phyloP scores from a whole-genome alignment of 2,113 vertebrate genomes.

The Prinia subflava region DNA sequence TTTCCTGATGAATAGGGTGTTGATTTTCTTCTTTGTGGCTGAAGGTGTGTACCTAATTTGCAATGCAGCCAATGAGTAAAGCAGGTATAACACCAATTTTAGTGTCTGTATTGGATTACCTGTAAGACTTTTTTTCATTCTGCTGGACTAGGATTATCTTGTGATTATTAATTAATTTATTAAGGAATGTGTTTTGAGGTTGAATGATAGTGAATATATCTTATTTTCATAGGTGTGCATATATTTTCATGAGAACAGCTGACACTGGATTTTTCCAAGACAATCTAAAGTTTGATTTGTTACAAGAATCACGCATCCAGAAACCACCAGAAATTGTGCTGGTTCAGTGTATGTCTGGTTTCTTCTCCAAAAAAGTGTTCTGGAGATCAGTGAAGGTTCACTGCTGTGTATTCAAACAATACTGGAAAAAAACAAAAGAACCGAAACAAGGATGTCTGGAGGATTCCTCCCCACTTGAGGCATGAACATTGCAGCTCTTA shows the following conservation, averaged over 20 bases:
- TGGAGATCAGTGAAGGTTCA: not conserved
- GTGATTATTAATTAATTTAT: not conserved
- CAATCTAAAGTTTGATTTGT: not conserved
- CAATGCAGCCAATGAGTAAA: not conserved
- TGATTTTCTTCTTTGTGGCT: constrained; percentile 32
- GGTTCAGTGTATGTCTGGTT: not conserved
- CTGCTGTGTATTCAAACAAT: not conserved
- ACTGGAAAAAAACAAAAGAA: not conserved
- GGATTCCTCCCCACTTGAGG: not conserved
- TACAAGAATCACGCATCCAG: not conserved
- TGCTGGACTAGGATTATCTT: not conserved
- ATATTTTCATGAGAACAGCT: not conserved
- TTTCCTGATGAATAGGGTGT: not conserved
- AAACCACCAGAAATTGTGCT: constrained; percentile 26
- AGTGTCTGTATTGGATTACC: not conserved
- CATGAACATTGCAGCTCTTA: not conserved
- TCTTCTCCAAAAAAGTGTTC: not conserved
- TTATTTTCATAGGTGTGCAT: not conserved
- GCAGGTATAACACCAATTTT: not conserved
- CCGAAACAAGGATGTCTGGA: not conserved
- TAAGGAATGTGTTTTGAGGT: not conserved
- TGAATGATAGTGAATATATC: not conserved
- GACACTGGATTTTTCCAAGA: not conserved
- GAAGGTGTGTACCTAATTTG: not conserved
- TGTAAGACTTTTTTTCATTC: not conserved